phyloP scores from a whole-genome alignment of 2,797 vertebrate species.

The Octomys mimax region DNA sequence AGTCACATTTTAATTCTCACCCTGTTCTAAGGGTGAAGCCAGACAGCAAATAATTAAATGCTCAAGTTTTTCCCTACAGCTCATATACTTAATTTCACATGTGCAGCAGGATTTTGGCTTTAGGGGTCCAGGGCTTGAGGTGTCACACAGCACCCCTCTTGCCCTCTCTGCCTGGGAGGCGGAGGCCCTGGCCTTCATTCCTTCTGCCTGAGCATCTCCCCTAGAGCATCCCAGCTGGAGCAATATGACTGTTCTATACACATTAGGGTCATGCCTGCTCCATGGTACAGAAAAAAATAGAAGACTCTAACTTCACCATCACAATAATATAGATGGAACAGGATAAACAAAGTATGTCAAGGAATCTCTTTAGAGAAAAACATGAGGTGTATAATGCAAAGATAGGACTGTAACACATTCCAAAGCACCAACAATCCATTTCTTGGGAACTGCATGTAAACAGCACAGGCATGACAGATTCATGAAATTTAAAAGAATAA shows the following conservation, averaged over 20 bases:
- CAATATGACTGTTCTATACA: constrained; percentile 39
- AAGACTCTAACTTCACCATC: constrained; percentile 57
- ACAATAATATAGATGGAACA: constrained; percentile 55
- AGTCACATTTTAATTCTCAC: constrained; percentile 39
- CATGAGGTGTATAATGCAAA: constrained; percentile 76
- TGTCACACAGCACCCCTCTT: constrained; percentile 4
- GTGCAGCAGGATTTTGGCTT: constrained; percentile 21
- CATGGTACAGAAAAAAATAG: constrained; percentile 34
- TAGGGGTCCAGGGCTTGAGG: constrained; percentile 35
- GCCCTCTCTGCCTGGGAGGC: background rate
- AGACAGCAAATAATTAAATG: constrained; percentile 45
- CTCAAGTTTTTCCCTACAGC: background rate
- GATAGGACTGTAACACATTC: constrained; percentile 80
- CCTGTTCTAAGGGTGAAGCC: constrained; percentile 49
- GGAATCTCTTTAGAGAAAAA: constrained; percentile 81
- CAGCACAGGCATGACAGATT: constrained; percentile 75
- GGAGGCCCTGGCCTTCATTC: constrained; percentile 35
- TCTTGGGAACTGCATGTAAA: constrained; percentile 79
- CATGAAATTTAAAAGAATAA: constrained; percentile 53
- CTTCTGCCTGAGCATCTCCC: background rate
- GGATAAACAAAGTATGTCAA: constrained; percentile 45
- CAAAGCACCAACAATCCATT: constrained; percentile 85
- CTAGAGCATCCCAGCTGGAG: constrained; percentile 1
- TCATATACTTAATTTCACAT: constrained; percentile 31
- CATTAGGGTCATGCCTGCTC: constrained; percentile 58